Base-by-base conservation (phyloP, 1,140 invertebrate species). In the Adelges cooleyi region DNA sequence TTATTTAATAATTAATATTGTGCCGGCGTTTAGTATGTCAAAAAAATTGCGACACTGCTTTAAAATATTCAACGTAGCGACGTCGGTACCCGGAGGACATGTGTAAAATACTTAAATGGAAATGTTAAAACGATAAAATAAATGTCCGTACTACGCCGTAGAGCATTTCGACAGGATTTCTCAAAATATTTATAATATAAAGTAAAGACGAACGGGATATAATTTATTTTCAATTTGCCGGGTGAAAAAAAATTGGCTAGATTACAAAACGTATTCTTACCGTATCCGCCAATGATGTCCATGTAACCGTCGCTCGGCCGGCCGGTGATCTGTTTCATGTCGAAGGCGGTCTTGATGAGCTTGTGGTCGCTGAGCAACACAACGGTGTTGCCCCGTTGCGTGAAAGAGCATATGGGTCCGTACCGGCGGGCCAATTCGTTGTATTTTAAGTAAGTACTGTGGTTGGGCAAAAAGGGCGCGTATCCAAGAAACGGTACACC, bases 291-390 rank as follows among this genome's bases (percentile, higher is more conserved):
- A 25, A 94, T 78, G n/a, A 92, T 87, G 69, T 85, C 82, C 77
- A 84, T 89, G 70, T 93, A 84, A 44, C 88, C 86, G 13, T 84
- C 90, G 69, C 84, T 83, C 15, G 91, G 92, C 53, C 90, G 80
- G 25, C 86, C 90, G 67, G 86, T 89, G 76, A 93, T 91, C 70
- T 90, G 88, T 70, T 90, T 87, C 17, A 82, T 81, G 0, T 85
- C 78, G 74, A 95, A 94, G 18, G 88, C 83, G 71, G 92, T 86
- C 54, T 89, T 78, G 67, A 95, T 91, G 69, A 85, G 77, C 69
- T 84, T 82, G 72, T 89, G 86, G 76, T 94, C 90, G 75, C 85
- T 89, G 66, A 94, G 77, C 8, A 94, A 86, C 15, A 94, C 85
- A 10, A 89, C 83, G 5, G 90, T 76, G 70, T 92, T 85, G 67